A percentile compares a stretch with the other conserved stretches of the same genome.
These are phyloP conservation scores for Phalangium opilio DNA, from an alignment of 2,888 invertebrate species.

Conservation along the genomic window DNA sequence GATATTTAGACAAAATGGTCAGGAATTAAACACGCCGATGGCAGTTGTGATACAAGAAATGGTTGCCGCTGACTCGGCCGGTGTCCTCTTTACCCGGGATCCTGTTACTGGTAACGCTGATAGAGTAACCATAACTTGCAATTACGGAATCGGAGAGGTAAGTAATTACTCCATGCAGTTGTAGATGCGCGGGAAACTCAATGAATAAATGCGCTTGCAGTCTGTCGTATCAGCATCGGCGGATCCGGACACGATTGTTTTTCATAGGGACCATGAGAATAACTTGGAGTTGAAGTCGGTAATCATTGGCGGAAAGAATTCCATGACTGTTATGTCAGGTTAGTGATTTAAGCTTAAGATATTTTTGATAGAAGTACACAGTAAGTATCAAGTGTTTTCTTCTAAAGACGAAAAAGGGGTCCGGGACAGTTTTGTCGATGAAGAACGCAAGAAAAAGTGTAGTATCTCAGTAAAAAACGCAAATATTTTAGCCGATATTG, in stretches of 20 bases:
- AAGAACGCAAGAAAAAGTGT: too few species aligned
- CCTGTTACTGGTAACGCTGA: conserved; percentile 54
- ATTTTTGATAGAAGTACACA: too few species aligned
- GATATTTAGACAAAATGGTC: conserved; percentile 8
- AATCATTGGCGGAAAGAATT: too few species aligned
- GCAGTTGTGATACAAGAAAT: conserved; percentile 66
- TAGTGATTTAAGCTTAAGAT: too few species aligned
- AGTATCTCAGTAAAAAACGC: too few species aligned
- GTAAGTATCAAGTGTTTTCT: too few species aligned
- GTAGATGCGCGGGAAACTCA: too few species aligned
- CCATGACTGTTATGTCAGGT: too few species aligned
- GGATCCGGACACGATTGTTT: conserved; percentile 56
- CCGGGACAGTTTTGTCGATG: too few species aligned
- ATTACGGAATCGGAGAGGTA: conserved; percentile 55
- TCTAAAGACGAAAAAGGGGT: too few species aligned
- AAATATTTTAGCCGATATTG: too few species aligned
- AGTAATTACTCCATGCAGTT: too few species aligned
- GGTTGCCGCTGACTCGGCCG: conserved; percentile 47
- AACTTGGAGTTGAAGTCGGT: background rate
- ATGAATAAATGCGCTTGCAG: background rate
- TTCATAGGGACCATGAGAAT: conserved; percentile 34
- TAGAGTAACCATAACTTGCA: conserved; percentile 53
- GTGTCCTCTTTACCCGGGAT: conserved; percentile 66
- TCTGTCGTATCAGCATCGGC: conserved; percentile 52
- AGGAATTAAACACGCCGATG: conserved; percentile 39